Percentiles rank a stretch among this genome's conserved stretches.
These are phyloP conservation scores for Clarias gariepinus DNA, from an alignment of 2,113 vertebrate species.

Conservation along the genomic window DNA sequence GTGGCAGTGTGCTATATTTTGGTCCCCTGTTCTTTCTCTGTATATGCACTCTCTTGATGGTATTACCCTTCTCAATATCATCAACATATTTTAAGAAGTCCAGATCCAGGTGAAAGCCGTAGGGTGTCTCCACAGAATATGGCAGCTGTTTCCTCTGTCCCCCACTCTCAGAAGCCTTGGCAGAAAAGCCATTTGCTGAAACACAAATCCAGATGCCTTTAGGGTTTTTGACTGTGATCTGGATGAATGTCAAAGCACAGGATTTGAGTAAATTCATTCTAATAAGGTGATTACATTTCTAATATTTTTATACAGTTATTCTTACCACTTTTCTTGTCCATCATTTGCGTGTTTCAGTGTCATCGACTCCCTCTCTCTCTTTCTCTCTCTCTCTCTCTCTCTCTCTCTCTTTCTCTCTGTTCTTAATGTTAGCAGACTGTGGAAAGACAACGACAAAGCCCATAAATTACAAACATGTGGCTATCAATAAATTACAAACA, in stretches of 20 bases:
- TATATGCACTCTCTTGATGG: conserved; percentile 91
- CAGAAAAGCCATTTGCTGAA: conserved; percentile 77
- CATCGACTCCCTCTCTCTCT: conserved; percentile 67
- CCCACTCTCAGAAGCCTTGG: conserved; percentile 73
- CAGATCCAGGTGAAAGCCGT: conserved; percentile 94
- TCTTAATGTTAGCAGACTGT: conserved; percentile 64
- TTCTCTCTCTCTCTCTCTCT: conserved; percentile 53
- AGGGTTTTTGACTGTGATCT: not conserved
- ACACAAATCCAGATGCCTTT: conserved; percentile 50
- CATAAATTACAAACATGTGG: conserved; percentile 27
- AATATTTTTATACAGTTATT: not conserved
- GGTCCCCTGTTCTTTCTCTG: conserved; percentile 87
- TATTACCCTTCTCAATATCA: conserved; percentile 98
- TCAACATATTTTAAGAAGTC: conserved; percentile 99
- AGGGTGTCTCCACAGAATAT: conserved; percentile 96
- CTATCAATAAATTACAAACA: conserved; percentile 29
- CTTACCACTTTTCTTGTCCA: conserved; percentile 94
- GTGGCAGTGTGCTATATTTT: conserved; percentile 93
- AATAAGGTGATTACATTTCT: not conserved
- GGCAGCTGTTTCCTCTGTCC: conserved; percentile 84
- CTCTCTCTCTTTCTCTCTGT: conserved; percentile 55
- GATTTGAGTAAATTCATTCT: not conserved
- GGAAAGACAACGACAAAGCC: conserved; percentile 39
- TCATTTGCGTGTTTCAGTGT: conserved; percentile 72
- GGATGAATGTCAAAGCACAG: conserved; percentile 40